These are phyloP conservation scores for Tetranychus piercei DNA, from an alignment of 2,888 invertebrate genomes.

Conservation along the genomic window DNA sequence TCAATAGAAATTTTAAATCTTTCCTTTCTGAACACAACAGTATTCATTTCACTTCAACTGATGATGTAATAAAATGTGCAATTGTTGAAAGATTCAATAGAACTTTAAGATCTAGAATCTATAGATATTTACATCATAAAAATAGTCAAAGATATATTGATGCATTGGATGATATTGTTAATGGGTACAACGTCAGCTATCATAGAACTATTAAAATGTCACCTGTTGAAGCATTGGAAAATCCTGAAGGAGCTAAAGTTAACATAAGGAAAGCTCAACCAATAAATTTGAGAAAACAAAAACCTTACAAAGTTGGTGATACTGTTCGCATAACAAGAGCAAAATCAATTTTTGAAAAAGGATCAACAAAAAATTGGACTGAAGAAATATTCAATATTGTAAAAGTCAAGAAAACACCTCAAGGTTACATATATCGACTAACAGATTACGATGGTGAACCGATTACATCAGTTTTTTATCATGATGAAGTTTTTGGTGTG, in stretches of 20 bases:
- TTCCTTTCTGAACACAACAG: background rate
- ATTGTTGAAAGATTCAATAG: constrained; percentile 29
- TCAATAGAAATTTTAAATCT: background rate
- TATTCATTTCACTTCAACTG: constrained; percentile 25
- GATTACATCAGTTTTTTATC: background rate
- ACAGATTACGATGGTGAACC: background rate
- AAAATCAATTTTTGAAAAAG: constrained; percentile 1
- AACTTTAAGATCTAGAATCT: constrained; percentile 28
- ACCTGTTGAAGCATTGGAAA: background rate
- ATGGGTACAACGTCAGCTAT: background rate
- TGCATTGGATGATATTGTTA: background rate
- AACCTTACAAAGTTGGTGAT: background rate
- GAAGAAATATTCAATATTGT: constrained; percentile 2
- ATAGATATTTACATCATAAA: constrained; percentile 26
- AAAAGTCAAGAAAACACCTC: background rate
- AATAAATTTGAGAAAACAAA: background rate
- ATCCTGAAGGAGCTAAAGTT: background rate
- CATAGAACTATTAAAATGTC: constrained; percentile 1
- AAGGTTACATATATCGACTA: background rate
- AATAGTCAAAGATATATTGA: constrained; percentile 21
- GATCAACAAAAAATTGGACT: background rate
- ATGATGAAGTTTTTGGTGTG: background rate
- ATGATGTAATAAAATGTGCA: constrained; percentile 28
- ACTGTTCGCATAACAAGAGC: background rate
- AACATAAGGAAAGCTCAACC: background rate